Evolutionary conservation across 2,888 invertebrate species (phyloP).

Genomic region (Diadegma fenestrale): DNA sequence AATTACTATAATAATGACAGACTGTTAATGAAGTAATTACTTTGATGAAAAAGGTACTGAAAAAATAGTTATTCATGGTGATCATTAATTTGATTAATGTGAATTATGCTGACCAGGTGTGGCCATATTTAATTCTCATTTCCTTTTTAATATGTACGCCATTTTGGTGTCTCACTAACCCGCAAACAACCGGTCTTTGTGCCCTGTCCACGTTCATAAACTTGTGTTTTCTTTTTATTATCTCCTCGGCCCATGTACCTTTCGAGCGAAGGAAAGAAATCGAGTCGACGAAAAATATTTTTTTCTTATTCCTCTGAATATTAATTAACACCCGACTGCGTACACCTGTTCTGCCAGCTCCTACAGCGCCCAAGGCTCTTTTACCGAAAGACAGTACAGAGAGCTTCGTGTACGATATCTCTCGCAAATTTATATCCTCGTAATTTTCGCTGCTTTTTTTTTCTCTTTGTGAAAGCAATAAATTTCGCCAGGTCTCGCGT

Average conservation of each 20-base stretch:
- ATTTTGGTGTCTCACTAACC: neutral
- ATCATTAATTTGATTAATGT: constrained; percentile 49
- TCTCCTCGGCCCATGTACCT: constrained; percentile 3
- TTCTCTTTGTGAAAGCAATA: neutral
- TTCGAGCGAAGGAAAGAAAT: constrained; percentile 19
- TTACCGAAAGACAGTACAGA: constrained; percentile 6
- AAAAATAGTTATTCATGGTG: constrained; percentile 40
- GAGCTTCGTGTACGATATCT: constrained; percentile 6
- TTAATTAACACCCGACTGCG: constrained; percentile 78
- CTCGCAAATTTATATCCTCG: neutral
- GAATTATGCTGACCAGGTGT: constrained; percentile 54
- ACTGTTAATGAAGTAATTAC: neutral
- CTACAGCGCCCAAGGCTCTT: constrained; percentile 13
- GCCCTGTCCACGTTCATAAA: neutral
- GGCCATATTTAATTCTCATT: neutral
- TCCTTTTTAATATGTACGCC: neutral
- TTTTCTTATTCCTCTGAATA: constrained; percentile 77
- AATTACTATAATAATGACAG: neutral
- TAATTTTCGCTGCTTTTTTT: neutral
- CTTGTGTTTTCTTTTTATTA: neutral
- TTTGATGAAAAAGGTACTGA: neutral
- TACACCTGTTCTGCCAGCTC: constrained; percentile 76
- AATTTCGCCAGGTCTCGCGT: neutral
- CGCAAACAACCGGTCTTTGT: constrained; percentile 7
- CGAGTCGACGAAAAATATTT: constrained; percentile 18